Conservation (phyloP, 2,797 vertebrate genomes). For the Limnodromus scolopaceus region DNA sequence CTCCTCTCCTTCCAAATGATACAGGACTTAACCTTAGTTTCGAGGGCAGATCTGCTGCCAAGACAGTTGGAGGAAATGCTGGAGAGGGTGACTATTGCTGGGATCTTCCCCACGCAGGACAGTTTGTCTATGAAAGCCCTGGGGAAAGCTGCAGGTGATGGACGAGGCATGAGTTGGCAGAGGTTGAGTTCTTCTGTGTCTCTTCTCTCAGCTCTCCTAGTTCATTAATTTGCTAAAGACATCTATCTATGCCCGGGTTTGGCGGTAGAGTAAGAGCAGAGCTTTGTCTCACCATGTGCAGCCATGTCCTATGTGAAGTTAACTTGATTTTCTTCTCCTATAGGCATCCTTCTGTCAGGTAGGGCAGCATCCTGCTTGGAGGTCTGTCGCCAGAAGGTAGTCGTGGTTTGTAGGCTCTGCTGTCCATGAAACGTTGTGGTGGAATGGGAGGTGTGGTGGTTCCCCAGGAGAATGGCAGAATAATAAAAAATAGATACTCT, state of each 20-base stretch:
- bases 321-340: not conserved
- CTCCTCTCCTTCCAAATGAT: not conserved
- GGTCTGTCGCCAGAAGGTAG: not conserved
- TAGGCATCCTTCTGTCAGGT: not conserved
- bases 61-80: not conserved
- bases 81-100: not conserved
- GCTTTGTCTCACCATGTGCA: not conserved
- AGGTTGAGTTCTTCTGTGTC: not conserved
- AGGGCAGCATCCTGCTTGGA: not conserved
- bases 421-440: not conserved
- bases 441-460: not conserved
- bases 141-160: not conserved
- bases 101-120: not conserved
- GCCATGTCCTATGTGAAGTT: not conserved
- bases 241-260: not conserved
- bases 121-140: not conserved
- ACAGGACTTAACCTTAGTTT: not conserved
- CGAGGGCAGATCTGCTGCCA: not conserved
- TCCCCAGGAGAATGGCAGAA: not conserved
- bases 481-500: not conserved
- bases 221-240: not conserved
- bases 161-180: not conserved
- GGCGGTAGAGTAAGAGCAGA: not conserved
- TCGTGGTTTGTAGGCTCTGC: not conserved
- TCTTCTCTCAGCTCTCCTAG: not conserved